Conservation (phyloP, 2,113 vertebrate genomes). For the Nothobranchius kuhntae region DNA sequence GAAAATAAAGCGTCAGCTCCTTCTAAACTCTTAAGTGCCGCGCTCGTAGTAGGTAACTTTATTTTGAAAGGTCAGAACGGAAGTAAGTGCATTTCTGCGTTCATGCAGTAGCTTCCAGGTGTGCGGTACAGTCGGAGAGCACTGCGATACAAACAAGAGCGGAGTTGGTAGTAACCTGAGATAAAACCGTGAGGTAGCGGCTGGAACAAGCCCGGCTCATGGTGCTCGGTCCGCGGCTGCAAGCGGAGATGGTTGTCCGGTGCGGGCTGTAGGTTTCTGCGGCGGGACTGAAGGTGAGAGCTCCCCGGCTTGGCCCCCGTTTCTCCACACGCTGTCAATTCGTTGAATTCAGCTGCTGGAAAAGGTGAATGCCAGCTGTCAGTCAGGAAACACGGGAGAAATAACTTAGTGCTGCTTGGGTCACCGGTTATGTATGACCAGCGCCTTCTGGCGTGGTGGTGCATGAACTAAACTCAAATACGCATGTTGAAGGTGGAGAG, state of each 20-base stretch:
- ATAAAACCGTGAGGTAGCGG: conserved; percentile 9
- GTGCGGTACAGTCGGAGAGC: conserved; percentile 53
- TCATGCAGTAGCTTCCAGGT: conserved; percentile 32
- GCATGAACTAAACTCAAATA: conserved; percentile 44
- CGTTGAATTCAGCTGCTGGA: conserved; percentile 47
- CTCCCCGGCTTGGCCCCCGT: conserved; percentile 19
- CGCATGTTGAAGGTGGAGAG: conserved; percentile 28
- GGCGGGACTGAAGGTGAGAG: conserved; percentile 76
- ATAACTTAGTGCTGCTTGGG: too few relatives aligned
- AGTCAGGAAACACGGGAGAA: background rate
- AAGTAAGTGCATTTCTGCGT: background rate
- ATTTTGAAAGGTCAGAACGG: conserved; percentile 45
- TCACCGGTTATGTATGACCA: background rate
- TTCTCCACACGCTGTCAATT: conserved; percentile 22
- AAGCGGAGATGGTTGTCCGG: conserved; percentile 62
- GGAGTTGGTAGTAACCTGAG: conserved; percentile 12
- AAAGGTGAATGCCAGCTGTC: conserved; percentile 43
- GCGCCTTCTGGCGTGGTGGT: background rate
- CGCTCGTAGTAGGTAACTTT: background rate
- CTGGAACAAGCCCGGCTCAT: conserved; percentile 8
- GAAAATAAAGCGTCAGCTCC: conserved; percentile 27
- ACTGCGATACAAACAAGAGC: conserved; percentile 48
- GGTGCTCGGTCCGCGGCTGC: conserved; percentile 18
- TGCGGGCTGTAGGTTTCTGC: conserved; percentile 64
- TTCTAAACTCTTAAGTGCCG: fast-evolving